Evolutionary conservation across 2,888 invertebrate genomes (phyloP).

Genomic region (Thecocarcelia acutangulata): DNA sequence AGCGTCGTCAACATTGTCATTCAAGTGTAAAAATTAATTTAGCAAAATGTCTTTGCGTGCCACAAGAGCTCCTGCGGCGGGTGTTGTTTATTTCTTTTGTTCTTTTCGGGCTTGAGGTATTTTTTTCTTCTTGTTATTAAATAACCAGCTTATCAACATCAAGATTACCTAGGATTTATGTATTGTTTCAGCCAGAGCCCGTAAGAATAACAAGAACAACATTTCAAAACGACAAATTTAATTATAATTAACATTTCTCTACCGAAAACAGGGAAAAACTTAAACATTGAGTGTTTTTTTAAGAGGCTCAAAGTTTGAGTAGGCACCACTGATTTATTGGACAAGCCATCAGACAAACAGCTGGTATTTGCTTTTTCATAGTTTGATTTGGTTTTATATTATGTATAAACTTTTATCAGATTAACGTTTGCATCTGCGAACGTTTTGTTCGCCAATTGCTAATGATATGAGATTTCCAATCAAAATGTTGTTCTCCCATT

Average conservation of each 20-base stretch:
- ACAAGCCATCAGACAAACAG: no score
- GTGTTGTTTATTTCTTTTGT: constrained; percentile 9
- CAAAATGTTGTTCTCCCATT: no score
- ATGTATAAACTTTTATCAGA: no score
- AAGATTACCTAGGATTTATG: constrained; percentile 18
- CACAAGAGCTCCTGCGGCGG: neutral
- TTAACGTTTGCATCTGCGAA: no score
- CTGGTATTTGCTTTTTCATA: no score
- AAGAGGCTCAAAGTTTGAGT: no score
- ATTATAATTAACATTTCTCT: constrained; percentile 6
- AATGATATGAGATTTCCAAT: no score
- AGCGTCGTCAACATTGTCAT: neutral
- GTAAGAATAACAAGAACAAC: constrained; percentile 1
- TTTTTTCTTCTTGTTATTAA: neutral
- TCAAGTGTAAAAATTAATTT: constrained; percentile 38
- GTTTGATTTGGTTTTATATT: no score
- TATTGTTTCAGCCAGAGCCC: neutral
- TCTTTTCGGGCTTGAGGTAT: neutral
- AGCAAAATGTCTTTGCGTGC: constrained; percentile 8
- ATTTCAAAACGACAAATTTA: neutral
- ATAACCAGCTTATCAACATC: constrained; percentile 12
- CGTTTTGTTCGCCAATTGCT: no score
- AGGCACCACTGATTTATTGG: no score
- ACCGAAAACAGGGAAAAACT: neutral
- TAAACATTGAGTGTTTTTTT: no score